A percentile compares a stretch with the other conserved stretches of the same genome.
phyloP scores from a whole-genome alignment of 2,113 vertebrate species.

The Pseudorectes ferrugineus region DNA sequence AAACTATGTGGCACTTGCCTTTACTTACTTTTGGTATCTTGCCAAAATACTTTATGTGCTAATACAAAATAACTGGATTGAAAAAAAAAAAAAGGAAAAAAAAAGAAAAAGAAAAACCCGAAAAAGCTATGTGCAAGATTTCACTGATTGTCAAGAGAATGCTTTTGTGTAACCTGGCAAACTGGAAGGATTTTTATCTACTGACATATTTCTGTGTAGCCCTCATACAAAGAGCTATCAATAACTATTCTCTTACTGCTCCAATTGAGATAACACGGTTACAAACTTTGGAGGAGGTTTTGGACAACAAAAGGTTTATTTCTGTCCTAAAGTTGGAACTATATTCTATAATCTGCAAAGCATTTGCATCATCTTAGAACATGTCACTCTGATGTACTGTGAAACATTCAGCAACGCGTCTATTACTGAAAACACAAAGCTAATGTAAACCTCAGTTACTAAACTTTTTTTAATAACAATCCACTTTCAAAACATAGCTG shows the following conservation, averaged over 20 bases:
- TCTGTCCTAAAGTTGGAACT: background rate
- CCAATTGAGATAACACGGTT: background rate
- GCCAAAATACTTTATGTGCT: background rate
- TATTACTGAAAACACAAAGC: background rate
- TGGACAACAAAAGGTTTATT: background rate
- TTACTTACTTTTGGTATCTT: background rate
- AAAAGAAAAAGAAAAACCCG: rapidly evolving
- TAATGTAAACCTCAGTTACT: background rate
- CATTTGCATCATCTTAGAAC: background rate
- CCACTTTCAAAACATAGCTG: background rate
- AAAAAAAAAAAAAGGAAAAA: no score
- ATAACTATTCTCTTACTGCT: background rate
- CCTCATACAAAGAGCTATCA: background rate
- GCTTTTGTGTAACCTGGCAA: background rate
- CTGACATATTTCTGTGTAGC: background rate
- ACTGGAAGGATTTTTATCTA: background rate
- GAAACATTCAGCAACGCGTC: background rate
- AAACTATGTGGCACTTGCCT: background rate
- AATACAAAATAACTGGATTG: background rate
- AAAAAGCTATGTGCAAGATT: background rate
- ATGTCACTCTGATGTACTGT: background rate
- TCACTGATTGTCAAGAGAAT: background rate
- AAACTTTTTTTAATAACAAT: background rate
- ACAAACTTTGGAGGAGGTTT: background rate
- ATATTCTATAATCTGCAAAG: background rate